A percentile compares a stretch with the other conserved stretches of the same genome.
Evolutionary conservation across 37 sponge, comb jelly and placozoan genomes (phyloP).

Genomic region (Eunapius fragilis): DNA sequence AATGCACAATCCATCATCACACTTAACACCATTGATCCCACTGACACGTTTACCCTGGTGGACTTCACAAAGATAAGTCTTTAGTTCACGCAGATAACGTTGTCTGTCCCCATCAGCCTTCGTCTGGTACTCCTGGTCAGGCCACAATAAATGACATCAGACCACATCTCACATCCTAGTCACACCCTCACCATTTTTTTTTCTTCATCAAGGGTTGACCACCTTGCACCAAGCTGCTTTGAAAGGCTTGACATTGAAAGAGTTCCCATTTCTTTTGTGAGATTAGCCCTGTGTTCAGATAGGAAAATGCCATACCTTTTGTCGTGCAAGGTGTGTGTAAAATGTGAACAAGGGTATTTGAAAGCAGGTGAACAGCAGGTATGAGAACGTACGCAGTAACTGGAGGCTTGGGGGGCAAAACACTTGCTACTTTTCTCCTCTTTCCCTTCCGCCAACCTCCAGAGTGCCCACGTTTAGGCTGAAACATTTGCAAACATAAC

Average conservation of each 20-base stretch:
- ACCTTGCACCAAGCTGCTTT: constrained; percentile 31
- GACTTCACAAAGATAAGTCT: constrained; percentile 1
- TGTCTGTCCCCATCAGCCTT: constrained; percentile 32
- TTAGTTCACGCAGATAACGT: constrained; percentile 36
- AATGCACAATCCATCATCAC: no score
- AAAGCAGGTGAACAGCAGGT: not conserved
- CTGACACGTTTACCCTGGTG: constrained; percentile 9
- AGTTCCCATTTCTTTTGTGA: constrained; percentile 6
- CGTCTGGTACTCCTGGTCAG: constrained; percentile 4
- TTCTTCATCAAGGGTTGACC: constrained; percentile 10
- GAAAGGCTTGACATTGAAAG: constrained; percentile 40
- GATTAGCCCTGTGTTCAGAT: constrained; percentile 17
- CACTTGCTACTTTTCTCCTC: not conserved
- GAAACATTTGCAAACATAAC: not conserved
- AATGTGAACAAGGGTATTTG: not conserved
- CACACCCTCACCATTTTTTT: constrained; percentile 10
- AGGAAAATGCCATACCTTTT: constrained; percentile 32
- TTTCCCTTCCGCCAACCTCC: constrained; percentile 59
- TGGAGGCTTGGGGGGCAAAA: constrained; percentile 34
- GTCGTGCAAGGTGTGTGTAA: not conserved
- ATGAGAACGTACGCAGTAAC: constrained; percentile 21
- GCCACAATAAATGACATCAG: no score
- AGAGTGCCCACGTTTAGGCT: constrained; percentile 11
- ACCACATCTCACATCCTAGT: not conserved
- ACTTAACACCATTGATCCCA: no score